Conservation (phyloP, 2,113 vertebrate species). For the Capricornis sumatraensis region DNA sequence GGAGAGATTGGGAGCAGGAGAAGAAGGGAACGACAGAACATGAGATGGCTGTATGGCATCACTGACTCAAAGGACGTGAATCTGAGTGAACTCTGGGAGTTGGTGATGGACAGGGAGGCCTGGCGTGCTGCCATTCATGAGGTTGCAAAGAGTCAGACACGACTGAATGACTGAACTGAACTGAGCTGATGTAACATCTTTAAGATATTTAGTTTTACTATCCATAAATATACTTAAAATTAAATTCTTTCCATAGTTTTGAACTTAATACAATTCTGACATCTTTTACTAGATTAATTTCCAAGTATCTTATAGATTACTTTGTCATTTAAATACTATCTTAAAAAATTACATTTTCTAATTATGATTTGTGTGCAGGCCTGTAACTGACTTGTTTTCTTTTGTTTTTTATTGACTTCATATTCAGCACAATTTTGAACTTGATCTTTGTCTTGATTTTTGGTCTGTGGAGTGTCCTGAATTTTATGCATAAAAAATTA, state of each 20-base stretch:
- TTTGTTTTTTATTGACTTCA: neutral
- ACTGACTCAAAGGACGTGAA: no score
- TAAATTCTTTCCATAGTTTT: constrained; percentile 20
- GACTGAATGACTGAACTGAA: no score
- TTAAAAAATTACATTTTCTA: constrained; percentile 1
- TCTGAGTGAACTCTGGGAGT: no score
- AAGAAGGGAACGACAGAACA: no score
- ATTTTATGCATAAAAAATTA: neutral
- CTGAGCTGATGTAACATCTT: neutral
- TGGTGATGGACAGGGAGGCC: no score
- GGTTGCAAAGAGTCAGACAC: no score
- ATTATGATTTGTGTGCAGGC: neutral
- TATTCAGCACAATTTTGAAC: neutral
- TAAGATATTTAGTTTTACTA: neutral
- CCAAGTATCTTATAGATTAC: neutral
- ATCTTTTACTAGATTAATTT: constrained; percentile 42
- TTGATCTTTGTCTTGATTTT: constrained; percentile 1
- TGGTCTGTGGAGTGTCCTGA: neutral
- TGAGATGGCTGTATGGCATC: no score
- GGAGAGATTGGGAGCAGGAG: no score
- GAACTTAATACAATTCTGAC: constrained; percentile 1
- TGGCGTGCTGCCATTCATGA: no score
- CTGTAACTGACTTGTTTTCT: neutral
- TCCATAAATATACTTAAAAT: constrained; percentile 22
- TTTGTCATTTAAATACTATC: neutral